phyloP scores from a whole-genome alignment of 2,797 vertebrate genomes.

The Heliangelus exortis region DNA sequence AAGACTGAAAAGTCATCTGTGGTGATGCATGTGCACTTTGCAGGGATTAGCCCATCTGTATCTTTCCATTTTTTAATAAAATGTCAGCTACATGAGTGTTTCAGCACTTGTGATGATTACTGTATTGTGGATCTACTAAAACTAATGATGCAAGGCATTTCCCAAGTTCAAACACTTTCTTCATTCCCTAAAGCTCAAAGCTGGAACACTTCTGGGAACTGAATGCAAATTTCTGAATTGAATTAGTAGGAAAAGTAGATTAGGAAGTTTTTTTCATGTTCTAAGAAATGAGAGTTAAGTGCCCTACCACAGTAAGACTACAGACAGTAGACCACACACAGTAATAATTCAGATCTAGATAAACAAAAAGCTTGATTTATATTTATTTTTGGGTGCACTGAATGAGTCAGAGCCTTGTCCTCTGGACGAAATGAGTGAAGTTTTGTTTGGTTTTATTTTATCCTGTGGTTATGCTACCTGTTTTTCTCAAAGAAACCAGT shows the following conservation, averaged over 20 bases:
- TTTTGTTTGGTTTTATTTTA: background rate
- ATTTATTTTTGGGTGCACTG: background rate
- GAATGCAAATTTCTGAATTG: conserved; percentile 52
- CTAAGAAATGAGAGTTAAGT: conserved; percentile 6
- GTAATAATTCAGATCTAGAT: background rate
- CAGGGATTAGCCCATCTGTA: conserved; percentile 33
- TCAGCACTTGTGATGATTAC: conserved; percentile 61
- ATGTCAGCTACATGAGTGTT: conserved; percentile 52
- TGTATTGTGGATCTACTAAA: conserved; percentile 40
- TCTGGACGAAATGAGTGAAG: background rate
- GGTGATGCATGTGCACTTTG: conserved; percentile 48
- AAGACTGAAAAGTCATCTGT: conserved; percentile 39
- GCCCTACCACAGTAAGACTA: background rate
- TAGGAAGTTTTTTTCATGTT: background rate
- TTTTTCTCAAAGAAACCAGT: too few species aligned
- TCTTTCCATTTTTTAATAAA: conserved; percentile 39
- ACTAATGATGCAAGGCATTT: conserved; percentile 62
- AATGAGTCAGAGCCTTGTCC: background rate
- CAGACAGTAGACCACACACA: background rate
- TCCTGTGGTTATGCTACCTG: background rate
- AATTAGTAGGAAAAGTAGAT: conserved; percentile 52
- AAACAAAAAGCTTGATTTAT: background rate
- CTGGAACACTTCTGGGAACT: conserved; percentile 70
- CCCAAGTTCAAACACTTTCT: conserved; percentile 51
- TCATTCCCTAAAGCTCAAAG: conserved; percentile 58